Base-by-base conservation (phyloP, 2,113 vertebrate species). In the Platysteira castanea region DNA sequence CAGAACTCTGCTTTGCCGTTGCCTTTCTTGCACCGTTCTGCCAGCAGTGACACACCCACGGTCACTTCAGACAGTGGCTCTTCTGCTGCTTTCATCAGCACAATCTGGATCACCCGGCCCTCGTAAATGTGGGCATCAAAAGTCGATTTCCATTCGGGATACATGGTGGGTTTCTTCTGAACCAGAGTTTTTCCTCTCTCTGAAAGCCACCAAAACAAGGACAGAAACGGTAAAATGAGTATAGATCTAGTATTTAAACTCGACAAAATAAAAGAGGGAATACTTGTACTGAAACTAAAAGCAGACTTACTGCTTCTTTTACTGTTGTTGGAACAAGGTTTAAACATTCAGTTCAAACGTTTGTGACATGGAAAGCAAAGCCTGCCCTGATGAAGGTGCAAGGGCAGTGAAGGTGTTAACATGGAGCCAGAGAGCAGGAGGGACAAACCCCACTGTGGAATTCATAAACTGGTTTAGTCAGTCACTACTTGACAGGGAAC, bases 81-180 rank as follows among this genome's bases (percentile, higher is more conserved):
- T 68, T 99, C 99, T 0, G 99, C 98, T 1, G 99, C 99, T 85
- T 98, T 99, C 99, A 99, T 99, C 95, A 99, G 98, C 75, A 99
- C 97, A 13, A 99, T 98, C 97, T 99, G 99, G 59, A 99, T 99
- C 63, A 99, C 99, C 1, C 99, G 98, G 13, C 99, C 99, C 95
- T 99, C 99, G 0, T 99, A 99, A 96, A 99, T 99, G 97, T 99
- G 99, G 15, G 99, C 99, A 0, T 99, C 99, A 33, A 99, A 99
- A 6, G 98, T 97, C 3, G 99, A 98, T 87, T 99, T 99, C 99
- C 99, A 99, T 37, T 99, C 99, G 0, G 99, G 99, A 70, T 99
- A 99, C 99, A 99, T 99, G 69, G 99, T 99, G 20, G 99, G 99
- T 82, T 99, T 99, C 97, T 96, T 98, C 97, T 99, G 99, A 49